Evolutionary conservation across 2,113 vertebrate genomes (phyloP).

Genomic region (Brachionichthys hirsutus): DNA sequence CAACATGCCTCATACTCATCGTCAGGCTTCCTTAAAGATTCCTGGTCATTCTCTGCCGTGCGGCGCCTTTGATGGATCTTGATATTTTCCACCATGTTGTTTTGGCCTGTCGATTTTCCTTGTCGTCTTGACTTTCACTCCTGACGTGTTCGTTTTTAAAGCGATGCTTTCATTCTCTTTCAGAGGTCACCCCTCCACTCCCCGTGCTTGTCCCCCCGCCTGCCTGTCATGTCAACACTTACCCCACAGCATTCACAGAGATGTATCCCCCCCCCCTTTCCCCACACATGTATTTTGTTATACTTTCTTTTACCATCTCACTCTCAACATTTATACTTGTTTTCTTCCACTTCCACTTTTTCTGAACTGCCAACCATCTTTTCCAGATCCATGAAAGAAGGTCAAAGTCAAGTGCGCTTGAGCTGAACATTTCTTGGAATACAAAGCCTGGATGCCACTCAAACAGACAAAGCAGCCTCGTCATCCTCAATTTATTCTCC

Average conservation of each 20-base stretch:
- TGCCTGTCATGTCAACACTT: neutral
- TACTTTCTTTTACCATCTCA: neutral
- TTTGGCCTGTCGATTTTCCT: slow-evolving; percentile 35
- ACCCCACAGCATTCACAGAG: neutral
- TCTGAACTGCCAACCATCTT: slow-evolving; percentile 10
- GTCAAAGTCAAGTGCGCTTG: slow-evolving; percentile 10
- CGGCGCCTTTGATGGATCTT: slow-evolving; percentile 34
- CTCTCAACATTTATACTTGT: neutral
- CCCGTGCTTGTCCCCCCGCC: no score
- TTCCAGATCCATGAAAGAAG: neutral
- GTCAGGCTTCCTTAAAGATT: slow-evolving; percentile 12
- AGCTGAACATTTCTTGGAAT: neutral
- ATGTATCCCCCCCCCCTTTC: neutral
- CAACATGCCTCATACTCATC: neutral
- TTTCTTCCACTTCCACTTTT: neutral
- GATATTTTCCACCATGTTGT: slow-evolving; percentile 20
- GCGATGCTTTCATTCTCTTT: slow-evolving; percentile 12
- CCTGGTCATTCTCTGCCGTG: slow-evolving; percentile 4
- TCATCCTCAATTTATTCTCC: slow-evolving; percentile 5
- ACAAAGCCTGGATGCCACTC: slow-evolving; percentile 19
- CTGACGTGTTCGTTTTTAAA: slow-evolving; percentile 11
- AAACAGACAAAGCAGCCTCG: slow-evolving; percentile 7
- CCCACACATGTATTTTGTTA: neutral
- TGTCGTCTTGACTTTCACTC: slow-evolving; percentile 30
- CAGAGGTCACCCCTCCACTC: neutral